Percentiles rank a stretch among this genome's conserved stretches.
Evolutionary conservation across 2,113 vertebrate species (phyloP).

Genomic region (Campylomormyrus numenius): DNA sequence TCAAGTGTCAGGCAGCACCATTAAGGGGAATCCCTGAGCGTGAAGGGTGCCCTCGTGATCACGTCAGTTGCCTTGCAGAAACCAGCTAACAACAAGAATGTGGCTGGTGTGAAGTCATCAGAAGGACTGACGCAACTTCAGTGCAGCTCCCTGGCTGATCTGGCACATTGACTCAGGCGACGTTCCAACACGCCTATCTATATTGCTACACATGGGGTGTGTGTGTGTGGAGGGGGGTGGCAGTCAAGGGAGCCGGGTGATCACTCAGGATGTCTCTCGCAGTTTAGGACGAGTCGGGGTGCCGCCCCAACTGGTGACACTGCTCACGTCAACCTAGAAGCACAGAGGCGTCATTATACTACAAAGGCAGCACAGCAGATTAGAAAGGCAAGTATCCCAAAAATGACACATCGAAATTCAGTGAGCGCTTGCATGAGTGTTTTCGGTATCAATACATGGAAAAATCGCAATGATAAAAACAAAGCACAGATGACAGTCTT

Average conservation of each 20-base stretch:
- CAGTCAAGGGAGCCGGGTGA: neutral
- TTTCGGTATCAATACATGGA: neutral
- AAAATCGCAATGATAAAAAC: neutral
- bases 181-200: neutral
- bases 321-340: neutral
- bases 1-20: neutral
- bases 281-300: neutral
- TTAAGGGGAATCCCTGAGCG: neutral
- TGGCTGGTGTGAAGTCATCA: neutral
- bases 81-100: neutral
- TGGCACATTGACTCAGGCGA: neutral
- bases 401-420: neutral
- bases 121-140: neutral
- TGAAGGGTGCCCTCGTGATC: neutral
- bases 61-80: neutral
- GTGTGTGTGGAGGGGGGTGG: neutral
- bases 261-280: neutral
- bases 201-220: neutral
- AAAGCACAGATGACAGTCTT: neutral
- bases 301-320: neutral
- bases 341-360: neutral
- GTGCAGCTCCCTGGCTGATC: neutral
- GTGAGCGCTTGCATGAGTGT: neutral
- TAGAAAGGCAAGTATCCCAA: neutral
- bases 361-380: neutral